Base-by-base conservation (phyloP, 2,888 invertebrate genomes). In the Cecidostiba fungosa region DNA sequence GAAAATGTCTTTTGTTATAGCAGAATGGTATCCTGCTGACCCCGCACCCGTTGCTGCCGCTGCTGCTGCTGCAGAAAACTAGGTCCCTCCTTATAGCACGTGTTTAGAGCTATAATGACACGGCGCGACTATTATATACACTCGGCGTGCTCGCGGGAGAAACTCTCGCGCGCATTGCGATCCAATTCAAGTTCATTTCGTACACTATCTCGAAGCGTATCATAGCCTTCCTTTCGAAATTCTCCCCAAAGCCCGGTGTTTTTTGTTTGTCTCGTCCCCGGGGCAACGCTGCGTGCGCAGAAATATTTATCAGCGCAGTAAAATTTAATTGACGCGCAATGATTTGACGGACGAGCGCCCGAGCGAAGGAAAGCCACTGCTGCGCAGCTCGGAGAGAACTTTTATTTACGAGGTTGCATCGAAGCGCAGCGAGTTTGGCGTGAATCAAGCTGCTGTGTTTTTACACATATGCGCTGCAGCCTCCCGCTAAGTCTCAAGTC, bases 1-100 rank as follows among this genome's bases (percentile, higher is more conserved):
- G 72, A 78, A 78, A 72, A 72, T 80, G 72, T 80, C 72, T 80
- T 73, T 80, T 73, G 73, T 80, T 80, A 43, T 26, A 69, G n/a
- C n/a, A 79, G 79, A 69, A 69, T 69, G 79, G 79, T 66, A 43
- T 19, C 4, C 0, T 19, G 16, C 73, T 80, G 80, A 80, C 72
- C 72, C 54, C 73, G 54, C 59, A 39, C 69, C 23, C 32, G 77
- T 59, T 77, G 54, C 4, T n/a, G n/a, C n/a, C n/a, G 54, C 8
- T 3, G n/a, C 59, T 16, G 47, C 19, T 26, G 2, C 14, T n/a
- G n/a, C n/a, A n/a, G n/a, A 79, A 47, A 80, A 72, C 39, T 80
- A 54, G 72, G 80, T n/a, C 47, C 79, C 23, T 26, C 62, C 43
- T 19, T 43, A 26, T 26, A 39, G 32, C 77, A 39, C 77, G 62